Percentiles rank a stretch among this genome's conserved stretches.
Evolutionary conservation across 1,140 invertebrate species (phyloP).

Genomic region (Vanessa tameamea): DNA sequence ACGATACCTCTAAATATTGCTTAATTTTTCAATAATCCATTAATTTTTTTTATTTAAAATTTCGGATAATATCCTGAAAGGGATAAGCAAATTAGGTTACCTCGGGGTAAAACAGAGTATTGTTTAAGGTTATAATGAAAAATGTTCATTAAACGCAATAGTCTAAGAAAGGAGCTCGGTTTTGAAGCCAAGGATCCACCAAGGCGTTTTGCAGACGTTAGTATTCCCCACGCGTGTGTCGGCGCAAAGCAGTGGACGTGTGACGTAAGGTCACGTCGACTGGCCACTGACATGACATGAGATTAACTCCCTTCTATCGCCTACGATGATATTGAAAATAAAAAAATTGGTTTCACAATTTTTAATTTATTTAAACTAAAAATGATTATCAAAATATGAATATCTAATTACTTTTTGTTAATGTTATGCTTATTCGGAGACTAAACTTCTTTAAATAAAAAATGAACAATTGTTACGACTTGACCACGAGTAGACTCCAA

Average conservation of each 20-base stretch:
- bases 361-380: no score
- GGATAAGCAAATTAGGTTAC: not conserved
- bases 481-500: no score
- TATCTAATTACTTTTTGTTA: no score
- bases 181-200: slow-evolving; percentile 80
- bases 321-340: slow-evolving; percentile 21
- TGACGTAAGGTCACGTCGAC: slow-evolving; percentile 74
- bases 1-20: not conserved
- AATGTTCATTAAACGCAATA: slow-evolving; percentile 65
- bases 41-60: not conserved
- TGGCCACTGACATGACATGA: slow-evolving; percentile 72
- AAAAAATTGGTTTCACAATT: not conserved
- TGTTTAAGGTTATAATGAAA: slow-evolving; percentile 40
- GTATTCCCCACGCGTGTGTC: slow-evolving; percentile 72
- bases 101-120: slow-evolving; percentile 23
- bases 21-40: no score
- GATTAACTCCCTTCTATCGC: slow-evolving; percentile 48
- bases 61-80: not conserved
- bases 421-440: no score
- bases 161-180: slow-evolving; percentile 77
- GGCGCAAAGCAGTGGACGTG: slow-evolving; percentile 65
- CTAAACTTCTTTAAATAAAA: no score
- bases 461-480: no score
- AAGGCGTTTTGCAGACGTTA: slow-evolving; percentile 75
- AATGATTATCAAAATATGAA: not conserved